Evolutionary conservation across 2,888 invertebrate genomes (phyloP).

Genomic region (Leptodirus hochenwartii): DNA sequence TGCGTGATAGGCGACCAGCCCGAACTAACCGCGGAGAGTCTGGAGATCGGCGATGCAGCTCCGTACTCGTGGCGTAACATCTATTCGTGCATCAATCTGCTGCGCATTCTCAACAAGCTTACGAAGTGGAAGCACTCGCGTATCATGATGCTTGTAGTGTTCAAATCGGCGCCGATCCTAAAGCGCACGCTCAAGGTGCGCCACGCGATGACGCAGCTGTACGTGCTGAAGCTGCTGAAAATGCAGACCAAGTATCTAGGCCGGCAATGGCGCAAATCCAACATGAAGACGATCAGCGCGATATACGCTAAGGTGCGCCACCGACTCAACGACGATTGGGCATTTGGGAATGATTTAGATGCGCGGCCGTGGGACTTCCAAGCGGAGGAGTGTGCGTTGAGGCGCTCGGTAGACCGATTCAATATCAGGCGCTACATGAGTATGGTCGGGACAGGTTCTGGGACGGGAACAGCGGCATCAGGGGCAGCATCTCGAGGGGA

Average conservation of each 20-base stretch:
- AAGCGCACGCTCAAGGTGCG: conserved; percentile 90
- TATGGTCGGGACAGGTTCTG: no score
- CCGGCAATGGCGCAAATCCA: conserved; percentile 95
- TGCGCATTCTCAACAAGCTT: conserved; percentile 91
- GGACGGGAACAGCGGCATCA: no score
- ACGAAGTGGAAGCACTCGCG: conserved; percentile 99
- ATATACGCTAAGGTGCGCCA: conserved; percentile 96
- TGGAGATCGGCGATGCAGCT: conserved; percentile 69
- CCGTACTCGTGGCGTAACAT: conserved; percentile 95
- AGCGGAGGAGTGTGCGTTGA: conserved; percentile 88
- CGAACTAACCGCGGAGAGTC: conserved; percentile 78
- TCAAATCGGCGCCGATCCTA: conserved; percentile 96
- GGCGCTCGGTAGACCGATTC: conserved; percentile 89
- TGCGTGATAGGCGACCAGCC: conserved; percentile 92
- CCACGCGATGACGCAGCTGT: conserved; percentile 94
- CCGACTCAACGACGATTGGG: conserved; percentile 98
- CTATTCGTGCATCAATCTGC: conserved; percentile 91
- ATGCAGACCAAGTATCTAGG: conserved; percentile 99
- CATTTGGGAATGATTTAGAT: conserved; percentile 95
- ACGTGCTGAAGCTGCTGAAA: conserved; percentile 91
- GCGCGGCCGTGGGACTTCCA: conserved; percentile 97
- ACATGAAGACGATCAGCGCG: conserved; percentile 99
- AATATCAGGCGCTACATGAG: conserved; percentile 71
- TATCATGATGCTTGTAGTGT: conserved; percentile 98
- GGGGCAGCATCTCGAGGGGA: no score